phyloP scores from a whole-genome alignment of 1,140 invertebrate species.

The Armadillidium nasatum region DNA sequence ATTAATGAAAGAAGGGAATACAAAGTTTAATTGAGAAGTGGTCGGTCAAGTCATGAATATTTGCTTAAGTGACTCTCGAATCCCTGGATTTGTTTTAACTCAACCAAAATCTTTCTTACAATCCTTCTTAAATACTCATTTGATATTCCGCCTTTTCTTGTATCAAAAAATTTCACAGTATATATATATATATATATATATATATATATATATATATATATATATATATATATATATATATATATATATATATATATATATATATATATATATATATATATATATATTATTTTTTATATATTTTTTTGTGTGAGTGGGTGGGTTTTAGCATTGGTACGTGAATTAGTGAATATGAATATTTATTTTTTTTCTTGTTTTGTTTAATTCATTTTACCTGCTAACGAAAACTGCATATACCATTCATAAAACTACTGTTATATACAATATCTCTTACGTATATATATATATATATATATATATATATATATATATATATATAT shows the following conservation, averaged over 20 bases:
- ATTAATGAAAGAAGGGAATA: too few relatives aligned
- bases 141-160: background rate
- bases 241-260: background rate
- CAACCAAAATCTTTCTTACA: background rate
- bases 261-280: background rate
- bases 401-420: too few relatives aligned
- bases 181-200: background rate
- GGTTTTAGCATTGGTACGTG: too few relatives aligned
- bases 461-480: background rate
- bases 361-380: too few relatives aligned
- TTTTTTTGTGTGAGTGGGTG: background rate
- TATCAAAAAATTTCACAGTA: background rate
- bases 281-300: background rate
- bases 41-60: background rate
- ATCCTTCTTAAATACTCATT: background rate
- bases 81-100: background rate
- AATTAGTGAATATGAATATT: too few relatives aligned
- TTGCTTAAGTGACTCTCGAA: conserved; percentile 7
- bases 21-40: too few relatives aligned
- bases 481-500: conserved; percentile 7
- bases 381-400: too few relatives aligned
- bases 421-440: too few relatives aligned
- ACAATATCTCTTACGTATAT: too few relatives aligned
- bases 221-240: conserved; percentile 6
- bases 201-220: conserved; percentile 6